Evolutionary conservation across 1,140 invertebrate genomes (phyloP).

Genomic region (Cherax quadricarinatus): DNA sequence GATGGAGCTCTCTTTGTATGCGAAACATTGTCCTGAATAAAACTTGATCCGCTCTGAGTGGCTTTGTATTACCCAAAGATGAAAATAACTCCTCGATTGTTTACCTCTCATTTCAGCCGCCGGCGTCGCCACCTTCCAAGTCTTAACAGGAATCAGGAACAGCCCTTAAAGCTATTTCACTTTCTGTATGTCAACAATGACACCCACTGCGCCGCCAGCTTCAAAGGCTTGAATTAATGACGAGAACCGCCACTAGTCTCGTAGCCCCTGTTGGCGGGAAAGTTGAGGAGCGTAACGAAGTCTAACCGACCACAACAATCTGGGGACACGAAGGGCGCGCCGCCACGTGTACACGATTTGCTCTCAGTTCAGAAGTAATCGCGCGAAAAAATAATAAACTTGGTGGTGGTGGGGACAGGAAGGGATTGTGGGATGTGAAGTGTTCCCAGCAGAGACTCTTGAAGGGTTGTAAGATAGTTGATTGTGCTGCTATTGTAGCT

Average conservation of each 20-base stretch:
- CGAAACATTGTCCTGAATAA: too few species aligned
- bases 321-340: constrained; percentile 1
- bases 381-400: constrained; percentile 66
- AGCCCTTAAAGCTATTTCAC: too few species aligned
- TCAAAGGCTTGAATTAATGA: background rate
- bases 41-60: too few species aligned
- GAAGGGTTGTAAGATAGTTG: background rate
- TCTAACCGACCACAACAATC: constrained; percentile 62
- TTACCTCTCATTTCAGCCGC: too few species aligned
- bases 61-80: too few species aligned
- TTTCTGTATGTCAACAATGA: background rate
- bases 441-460: constrained; percentile 1
- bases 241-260: background rate
- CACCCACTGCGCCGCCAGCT: background rate
- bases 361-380: constrained; percentile 60
- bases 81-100: too few species aligned
- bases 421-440: constrained; percentile 15
- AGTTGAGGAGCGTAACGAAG: constrained; percentile 55
- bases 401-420: constrained; percentile 11
- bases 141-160: too few species aligned
- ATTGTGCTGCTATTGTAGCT: too few species aligned
- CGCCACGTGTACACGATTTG: constrained; percentile 63
- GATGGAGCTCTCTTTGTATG: too few species aligned
- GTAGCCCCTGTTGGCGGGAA: constrained; percentile 8
- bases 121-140: too few species aligned